phyloP scores from a whole-genome alignment of 2,113 vertebrate species.

The Ctenomys sociabilis region DNA sequence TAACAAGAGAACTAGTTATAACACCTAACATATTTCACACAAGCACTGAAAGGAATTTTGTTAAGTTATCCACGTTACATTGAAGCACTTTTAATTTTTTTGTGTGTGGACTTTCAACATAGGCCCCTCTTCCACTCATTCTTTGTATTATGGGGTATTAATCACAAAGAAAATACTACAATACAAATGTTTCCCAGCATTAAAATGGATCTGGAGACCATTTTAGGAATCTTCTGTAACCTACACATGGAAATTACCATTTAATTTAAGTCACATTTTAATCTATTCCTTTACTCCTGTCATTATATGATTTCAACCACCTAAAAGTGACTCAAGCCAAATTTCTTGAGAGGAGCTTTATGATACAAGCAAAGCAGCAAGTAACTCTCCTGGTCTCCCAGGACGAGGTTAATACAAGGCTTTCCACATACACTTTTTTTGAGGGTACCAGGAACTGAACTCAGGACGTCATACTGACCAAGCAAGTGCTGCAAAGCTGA shows the following conservation, averaged over 20 bases:
- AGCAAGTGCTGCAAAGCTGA: no score
- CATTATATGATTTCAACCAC: background rate
- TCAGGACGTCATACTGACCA: no score
- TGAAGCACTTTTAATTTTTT: background rate
- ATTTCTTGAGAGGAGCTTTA: background rate
- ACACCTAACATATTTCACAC: background rate
- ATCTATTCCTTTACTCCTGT: background rate
- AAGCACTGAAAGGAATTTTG: background rate
- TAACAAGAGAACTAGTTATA: background rate
- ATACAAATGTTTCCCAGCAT: constrained; percentile 15
- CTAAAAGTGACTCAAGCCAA: background rate
- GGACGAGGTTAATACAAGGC: background rate
- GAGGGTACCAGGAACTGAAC: no score
- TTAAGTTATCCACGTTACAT: background rate
- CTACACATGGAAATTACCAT: constrained; percentile 52
- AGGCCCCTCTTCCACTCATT: background rate
- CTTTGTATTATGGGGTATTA: constrained; percentile 7
- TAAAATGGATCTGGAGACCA: constrained; percentile 25
- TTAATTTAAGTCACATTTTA: constrained; percentile 44
- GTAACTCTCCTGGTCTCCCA: background rate
- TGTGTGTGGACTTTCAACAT: constrained; percentile 21
- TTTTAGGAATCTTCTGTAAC: constrained; percentile 23
- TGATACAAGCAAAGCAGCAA: background rate
- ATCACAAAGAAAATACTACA: constrained; percentile 43
- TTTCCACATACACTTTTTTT: no score